These are phyloP conservation scores for Homarus gammarus DNA, from an alignment of 2,888 invertebrate genomes.

Conservation along the genomic window DNA sequence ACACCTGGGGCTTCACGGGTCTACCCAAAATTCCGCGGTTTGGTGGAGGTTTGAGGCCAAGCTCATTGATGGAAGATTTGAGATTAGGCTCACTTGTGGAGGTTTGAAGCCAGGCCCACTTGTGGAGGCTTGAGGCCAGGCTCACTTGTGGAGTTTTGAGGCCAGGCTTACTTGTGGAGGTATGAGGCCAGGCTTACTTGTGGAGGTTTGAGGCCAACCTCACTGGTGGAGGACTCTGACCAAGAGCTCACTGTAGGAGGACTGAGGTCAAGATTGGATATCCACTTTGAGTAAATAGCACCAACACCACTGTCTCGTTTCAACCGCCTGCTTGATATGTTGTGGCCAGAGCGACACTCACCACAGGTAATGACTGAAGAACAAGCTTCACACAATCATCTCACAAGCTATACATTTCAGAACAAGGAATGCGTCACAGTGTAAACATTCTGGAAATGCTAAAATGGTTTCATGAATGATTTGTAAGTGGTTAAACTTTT, in stretches of 20 bases:
- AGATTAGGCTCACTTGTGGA: too few species aligned
- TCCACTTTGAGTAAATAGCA: too few species aligned
- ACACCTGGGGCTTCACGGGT: slow-evolving; percentile 21
- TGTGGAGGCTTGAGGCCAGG: too few species aligned
- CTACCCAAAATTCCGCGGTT: slow-evolving; percentile 31
- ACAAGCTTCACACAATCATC: neutral
- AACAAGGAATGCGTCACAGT: neutral
- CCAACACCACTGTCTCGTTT: too few species aligned
- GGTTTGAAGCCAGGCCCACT: too few species aligned
- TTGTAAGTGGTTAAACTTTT: neutral
- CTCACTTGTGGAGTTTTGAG: too few species aligned
- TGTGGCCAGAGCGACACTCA: neutral
- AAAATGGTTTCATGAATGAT: neutral
- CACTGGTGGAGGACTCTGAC: neutral
- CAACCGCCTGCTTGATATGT: neutral
- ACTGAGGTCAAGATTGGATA: too few species aligned
- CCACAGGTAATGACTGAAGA: neutral
- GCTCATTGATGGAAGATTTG: neutral
- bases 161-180: too few species aligned
- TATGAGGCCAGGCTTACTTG: too few species aligned
- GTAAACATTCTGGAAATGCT: neutral
- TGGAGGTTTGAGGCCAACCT: too few species aligned
- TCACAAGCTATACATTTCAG: neutral
- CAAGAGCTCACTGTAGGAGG: too few species aligned
- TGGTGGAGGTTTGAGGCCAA: slow-evolving; percentile 13